Base-by-base conservation (phyloP, 1,140 invertebrate genomes). In the Drosophila subpulchrella region DNA sequence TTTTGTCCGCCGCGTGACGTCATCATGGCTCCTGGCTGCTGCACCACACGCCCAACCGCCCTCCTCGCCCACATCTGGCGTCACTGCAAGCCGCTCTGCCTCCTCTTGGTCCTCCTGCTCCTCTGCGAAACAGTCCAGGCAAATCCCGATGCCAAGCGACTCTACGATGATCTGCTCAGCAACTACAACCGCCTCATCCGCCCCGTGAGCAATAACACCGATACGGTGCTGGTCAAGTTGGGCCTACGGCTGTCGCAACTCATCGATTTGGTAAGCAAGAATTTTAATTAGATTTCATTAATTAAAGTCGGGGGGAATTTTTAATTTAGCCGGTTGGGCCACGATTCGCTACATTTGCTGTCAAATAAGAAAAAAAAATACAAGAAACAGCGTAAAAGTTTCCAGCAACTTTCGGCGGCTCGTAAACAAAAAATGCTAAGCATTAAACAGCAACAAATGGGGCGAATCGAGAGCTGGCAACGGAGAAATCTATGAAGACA, bases 101-200 rank as follows among this genome's bases (percentile, higher is more conserved):
- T 91, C 7, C 71, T 91, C 34, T 8, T 91, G 27, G 66, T 81
- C 15, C 77, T 91, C 10, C 59, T 92, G 20, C 53, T 92, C 24
- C 58, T 92, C 38, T 91, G 84, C 73, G 91, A 92, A 51, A 92
- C 85, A 2, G 91, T 92, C 6, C 79, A 92, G 44, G 94, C 93
- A 39, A 98, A 98, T 94, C 97, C 97, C 1, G 97, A 98, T 86
- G 97, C 97, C 2, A 98, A 98, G 92, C 94, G 97, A 59, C 94
- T 98, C 30, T 98, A 98, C 92, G 97, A 98, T 90, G 98, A 99
- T 93, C 94, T 99, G 46, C 94, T 99, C 60, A 97, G 97, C 81
- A 98, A 98, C 93, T 99, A 99, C 93, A 99, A 99, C 94, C 95
- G 98, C 74, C 95, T 99, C 36, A 98, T 98, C 62, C 94, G 98